phyloP scores from a whole-genome alignment of 2,888 invertebrate species.

The Cephus rjabovi region DNA sequence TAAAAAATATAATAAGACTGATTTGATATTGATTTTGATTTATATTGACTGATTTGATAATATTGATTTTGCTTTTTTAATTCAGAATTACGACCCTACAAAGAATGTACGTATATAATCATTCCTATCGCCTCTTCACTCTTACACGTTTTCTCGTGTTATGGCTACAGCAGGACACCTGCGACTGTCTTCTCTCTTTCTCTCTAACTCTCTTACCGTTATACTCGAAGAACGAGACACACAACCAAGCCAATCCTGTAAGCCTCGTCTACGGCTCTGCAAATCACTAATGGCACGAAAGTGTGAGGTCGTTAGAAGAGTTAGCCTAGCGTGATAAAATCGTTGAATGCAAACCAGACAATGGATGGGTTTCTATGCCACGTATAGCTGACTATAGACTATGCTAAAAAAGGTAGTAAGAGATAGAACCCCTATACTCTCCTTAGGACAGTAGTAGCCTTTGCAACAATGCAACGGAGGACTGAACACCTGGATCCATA shows the following conservation, averaged over 20 bases:
- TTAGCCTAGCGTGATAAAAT: constrained; percentile 56
- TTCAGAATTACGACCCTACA: neutral
- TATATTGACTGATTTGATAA: no score
- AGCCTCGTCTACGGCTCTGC: constrained; percentile 11
- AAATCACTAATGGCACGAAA: constrained; percentile 52
- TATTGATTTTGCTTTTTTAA: neutral
- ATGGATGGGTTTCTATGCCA: constrained; percentile 29
- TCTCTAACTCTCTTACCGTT: neutral
- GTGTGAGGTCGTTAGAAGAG: constrained; percentile 55
- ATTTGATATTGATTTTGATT: no score
- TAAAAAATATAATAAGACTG: neutral
- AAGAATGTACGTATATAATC: neutral
- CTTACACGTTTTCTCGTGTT: neutral
- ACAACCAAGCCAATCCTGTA: neutral
- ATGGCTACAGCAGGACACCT: neutral
- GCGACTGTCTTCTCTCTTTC: neutral
- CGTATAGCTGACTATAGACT: neutral
- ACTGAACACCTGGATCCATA: constrained; percentile 41
- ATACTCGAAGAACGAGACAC: neutral
- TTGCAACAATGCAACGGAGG: constrained; percentile 24
- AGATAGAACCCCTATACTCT: neutral
- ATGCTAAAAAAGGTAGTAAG: neutral
- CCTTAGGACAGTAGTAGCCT: neutral
- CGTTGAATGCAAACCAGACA: constrained; percentile 56
- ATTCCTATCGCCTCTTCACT: no score